phyloP scores from a whole-genome alignment of 1,140 invertebrate species.

The Tribolium madens region DNA sequence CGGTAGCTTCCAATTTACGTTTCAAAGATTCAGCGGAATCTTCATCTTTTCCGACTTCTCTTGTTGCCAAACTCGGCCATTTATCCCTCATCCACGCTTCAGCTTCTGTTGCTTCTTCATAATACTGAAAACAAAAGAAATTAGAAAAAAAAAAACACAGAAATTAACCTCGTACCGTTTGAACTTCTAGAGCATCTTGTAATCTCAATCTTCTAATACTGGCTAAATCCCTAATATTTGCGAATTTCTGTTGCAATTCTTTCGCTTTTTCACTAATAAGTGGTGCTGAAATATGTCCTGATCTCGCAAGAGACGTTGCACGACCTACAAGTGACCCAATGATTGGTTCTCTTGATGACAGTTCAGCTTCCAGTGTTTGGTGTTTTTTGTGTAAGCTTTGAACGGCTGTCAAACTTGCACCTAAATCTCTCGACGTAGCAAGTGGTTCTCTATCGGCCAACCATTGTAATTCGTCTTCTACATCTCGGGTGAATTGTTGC shows the following conservation, averaged over 20 bases:
- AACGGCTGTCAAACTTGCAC: constrained; percentile 85
- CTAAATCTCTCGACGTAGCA: constrained; percentile 81
- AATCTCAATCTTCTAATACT: constrained; percentile 78
- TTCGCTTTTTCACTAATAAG: constrained; percentile 77
- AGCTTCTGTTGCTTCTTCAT: constrained; percentile 87
- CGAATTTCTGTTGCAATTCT: constrained; percentile 75
- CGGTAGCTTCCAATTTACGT: constrained; percentile 85
- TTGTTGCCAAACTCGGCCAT: constrained; percentile 78
- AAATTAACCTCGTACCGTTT: constrained; percentile 72
- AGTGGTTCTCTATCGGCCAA: constrained; percentile 87
- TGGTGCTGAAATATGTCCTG: constrained; percentile 83
- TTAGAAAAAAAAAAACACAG: background rate
- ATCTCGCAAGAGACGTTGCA: constrained; percentile 83
- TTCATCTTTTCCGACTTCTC: constrained; percentile 89
- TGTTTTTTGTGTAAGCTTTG: constrained; percentile 98
- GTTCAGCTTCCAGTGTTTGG: constrained; percentile 85
- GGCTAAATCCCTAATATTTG: constrained; percentile 77
- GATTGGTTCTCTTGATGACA: constrained; percentile 85
- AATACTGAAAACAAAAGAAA: constrained; percentile 73
- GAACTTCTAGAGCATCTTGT: constrained; percentile 86
- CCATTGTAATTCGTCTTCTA: constrained; percentile 90
- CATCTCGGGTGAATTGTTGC: constrained; percentile 87
- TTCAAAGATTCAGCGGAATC: constrained; percentile 83
- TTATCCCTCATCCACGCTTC: constrained; percentile 90
- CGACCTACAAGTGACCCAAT: constrained; percentile 78